These are phyloP conservation scores for Spongilla lacustris DNA, from an alignment of 37 sponge, comb jelly and placozoan genomes.

Conservation along the genomic window DNA sequence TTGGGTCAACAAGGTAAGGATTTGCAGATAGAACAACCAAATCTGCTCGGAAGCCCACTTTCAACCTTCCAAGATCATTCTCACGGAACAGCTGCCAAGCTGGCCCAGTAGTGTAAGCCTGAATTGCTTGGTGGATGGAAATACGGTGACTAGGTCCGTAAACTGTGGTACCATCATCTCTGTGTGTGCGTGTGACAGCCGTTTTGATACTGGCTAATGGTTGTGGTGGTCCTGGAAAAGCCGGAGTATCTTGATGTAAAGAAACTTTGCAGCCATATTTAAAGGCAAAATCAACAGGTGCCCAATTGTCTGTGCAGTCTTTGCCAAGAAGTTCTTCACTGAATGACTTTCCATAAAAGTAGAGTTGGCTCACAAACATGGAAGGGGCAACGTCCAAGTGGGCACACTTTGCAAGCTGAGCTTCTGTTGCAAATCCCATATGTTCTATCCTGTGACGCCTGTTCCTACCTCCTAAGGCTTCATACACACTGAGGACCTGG, in stretches of 20 bases:
- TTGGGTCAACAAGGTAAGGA: slow-evolving; percentile 41
- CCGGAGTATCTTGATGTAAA: slow-evolving; percentile 56
- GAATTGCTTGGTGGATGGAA: slow-evolving; percentile 46
- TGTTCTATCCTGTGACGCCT: slow-evolving; percentile 66
- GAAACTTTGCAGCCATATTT: slow-evolving; percentile 15
- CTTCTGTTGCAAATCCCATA: slow-evolving; percentile 37
- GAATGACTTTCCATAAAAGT: slow-evolving; percentile 44
- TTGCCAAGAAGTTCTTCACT: slow-evolving; percentile 39
- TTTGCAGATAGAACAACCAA: slow-evolving; percentile 59
- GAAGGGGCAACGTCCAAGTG: slow-evolving; percentile 32
- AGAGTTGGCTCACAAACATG: slow-evolving; percentile 43
- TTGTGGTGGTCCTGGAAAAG: slow-evolving; percentile 25
- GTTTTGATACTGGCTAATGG: slow-evolving; percentile 45
- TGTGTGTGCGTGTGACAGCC: slow-evolving; percentile 40
- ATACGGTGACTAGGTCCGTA: slow-evolving; percentile 27
- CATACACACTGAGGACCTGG: slow-evolving; percentile 37
- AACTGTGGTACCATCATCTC: neutral
- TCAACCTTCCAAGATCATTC: slow-evolving; percentile 55
- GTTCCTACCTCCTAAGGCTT: neutral
- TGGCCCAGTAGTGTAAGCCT: slow-evolving; percentile 64
- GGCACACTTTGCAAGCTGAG: slow-evolving; percentile 21
- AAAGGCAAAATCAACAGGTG: slow-evolving; percentile 30
- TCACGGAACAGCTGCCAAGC: slow-evolving; percentile 69
- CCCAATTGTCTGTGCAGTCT: slow-evolving; percentile 33
- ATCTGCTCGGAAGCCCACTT: slow-evolving; percentile 73